These are phyloP conservation scores for Halcyon badia DNA, from an alignment of 2,797 vertebrate species.

Conservation along the genomic window DNA sequence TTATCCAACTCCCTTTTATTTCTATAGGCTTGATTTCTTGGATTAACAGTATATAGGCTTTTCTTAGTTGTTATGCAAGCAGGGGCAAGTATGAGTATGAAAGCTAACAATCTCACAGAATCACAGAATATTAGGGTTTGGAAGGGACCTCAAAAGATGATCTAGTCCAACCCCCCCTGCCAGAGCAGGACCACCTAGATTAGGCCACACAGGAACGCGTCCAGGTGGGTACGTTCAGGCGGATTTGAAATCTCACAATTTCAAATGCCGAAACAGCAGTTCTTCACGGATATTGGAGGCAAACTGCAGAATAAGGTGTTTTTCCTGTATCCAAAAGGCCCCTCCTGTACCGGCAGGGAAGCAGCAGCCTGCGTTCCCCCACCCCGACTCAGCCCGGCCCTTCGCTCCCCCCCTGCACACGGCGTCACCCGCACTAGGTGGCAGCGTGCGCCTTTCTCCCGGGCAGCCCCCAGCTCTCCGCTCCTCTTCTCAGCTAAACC, in stretches of 20 bases:
- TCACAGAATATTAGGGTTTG: too few species aligned
- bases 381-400: not conserved
- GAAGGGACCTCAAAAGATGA: too few species aligned
- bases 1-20: not conserved
- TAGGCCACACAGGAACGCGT: too few species aligned
- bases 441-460: not conserved
- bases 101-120: not conserved
- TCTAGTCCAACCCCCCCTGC: too few species aligned
- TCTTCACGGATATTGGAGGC: not conserved
- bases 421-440: not conserved
- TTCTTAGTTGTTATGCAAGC: not conserved
- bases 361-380: not conserved
- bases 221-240: too few species aligned
- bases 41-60: not conserved
- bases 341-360: rapidly evolving
- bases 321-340: not conserved
- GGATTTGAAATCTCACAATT: not conserved
- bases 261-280: not conserved
- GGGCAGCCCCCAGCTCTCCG: rapidly evolving
- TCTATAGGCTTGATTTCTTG: not conserved
- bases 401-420: not conserved
- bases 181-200: too few species aligned
- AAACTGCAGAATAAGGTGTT: not conserved
- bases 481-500: not conserved
- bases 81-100: rapidly evolving